Conservation (phyloP, 2,888 invertebrate genomes). For the Bhutanitis thaidina region DNA sequence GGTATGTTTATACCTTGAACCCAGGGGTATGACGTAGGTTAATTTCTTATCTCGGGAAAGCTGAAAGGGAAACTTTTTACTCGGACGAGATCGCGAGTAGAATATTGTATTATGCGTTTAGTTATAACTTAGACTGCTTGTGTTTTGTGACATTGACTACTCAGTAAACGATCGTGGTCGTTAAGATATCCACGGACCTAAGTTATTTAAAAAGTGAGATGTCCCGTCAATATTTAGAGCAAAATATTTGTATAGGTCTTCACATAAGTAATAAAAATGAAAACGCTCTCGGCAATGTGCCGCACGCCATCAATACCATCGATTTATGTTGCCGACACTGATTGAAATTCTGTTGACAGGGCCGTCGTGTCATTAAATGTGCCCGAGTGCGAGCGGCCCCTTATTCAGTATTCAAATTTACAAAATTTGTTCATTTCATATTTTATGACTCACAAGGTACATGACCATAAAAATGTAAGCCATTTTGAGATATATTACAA, state of each 20-base stretch:
- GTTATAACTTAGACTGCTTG: too few relatives aligned
- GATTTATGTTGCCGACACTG: conserved; percentile 11
- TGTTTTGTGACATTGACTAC: too few relatives aligned
- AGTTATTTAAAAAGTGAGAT: background rate
- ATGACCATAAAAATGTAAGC: too few relatives aligned
- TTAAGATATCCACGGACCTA: background rate
- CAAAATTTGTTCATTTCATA: background rate
- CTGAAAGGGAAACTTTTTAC: too few relatives aligned
- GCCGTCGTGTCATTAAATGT: conserved; percentile 11
- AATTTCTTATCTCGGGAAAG: too few relatives aligned
- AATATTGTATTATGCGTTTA: too few relatives aligned
- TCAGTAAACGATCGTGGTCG: too few relatives aligned
- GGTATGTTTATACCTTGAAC: too few relatives aligned
- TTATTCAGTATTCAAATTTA: conserved; percentile 10
- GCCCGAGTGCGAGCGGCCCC: conserved; percentile 3
- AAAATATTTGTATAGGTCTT: conserved; percentile 13
- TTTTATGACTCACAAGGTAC: conserved; percentile 6
- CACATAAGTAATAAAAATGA: conserved; percentile 14
- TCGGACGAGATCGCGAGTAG: too few relatives aligned
- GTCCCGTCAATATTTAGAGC: conserved; percentile 5
- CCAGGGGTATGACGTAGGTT: too few relatives aligned
- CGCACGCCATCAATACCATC: conserved; percentile 11
- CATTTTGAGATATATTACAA: too few relatives aligned
- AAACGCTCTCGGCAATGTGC: conserved; percentile 8
- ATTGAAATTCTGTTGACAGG: conserved; percentile 22